Conservation (phyloP, 2,797 vertebrate species). For the Pachyuromys duprasi region DNA sequence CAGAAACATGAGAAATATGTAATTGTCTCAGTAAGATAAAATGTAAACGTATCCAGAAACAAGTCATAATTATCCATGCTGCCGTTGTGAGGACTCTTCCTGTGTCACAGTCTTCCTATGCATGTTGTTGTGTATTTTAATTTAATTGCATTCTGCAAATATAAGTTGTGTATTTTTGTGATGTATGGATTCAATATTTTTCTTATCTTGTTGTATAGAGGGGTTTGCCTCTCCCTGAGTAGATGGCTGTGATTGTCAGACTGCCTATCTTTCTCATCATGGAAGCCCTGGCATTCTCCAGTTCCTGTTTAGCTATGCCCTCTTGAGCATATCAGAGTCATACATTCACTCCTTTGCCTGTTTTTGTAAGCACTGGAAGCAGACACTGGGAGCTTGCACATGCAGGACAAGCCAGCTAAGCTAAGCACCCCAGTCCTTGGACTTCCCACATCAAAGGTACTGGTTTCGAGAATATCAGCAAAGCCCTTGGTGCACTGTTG, state of each 20-base stretch:
- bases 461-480: fast-evolving
- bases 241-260: fast-evolving
- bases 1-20: background rate
- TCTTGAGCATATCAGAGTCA: background rate
- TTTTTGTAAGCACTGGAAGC: background rate
- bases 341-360: fast-evolving
- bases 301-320: background rate
- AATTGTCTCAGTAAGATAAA: background rate
- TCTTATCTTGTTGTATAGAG: background rate
- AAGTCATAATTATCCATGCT: background rate
- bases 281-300: background rate
- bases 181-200: background rate
- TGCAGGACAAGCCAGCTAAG: background rate
- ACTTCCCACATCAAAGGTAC: background rate
- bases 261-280: background rate
- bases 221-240: too few relatives aligned
- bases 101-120: background rate
- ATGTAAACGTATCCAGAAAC: background rate
- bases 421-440: too few relatives aligned
- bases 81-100: background rate
- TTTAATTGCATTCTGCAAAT: background rate
- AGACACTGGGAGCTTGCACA: background rate
- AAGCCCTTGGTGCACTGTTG: fast-evolving
- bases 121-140: background rate
- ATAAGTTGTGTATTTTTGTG: background rate